Evolutionary conservation across 2,888 invertebrate species (phyloP).

Genomic region (Sphinx pinastri): DNA sequence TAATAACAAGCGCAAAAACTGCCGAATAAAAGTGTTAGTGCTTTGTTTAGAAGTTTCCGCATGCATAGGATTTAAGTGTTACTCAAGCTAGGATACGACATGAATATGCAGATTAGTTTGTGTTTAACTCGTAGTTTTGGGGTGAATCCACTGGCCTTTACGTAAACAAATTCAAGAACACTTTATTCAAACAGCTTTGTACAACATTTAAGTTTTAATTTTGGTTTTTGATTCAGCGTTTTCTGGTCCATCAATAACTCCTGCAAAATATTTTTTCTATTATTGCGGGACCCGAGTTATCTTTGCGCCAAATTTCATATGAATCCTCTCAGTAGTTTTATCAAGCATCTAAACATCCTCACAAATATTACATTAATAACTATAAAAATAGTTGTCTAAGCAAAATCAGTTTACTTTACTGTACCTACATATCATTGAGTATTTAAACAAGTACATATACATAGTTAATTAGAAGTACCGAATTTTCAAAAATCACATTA

Average conservation of each 20-base stretch:
- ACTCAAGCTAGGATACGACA: conserved; percentile 16
- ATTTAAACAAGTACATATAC: too few relatives aligned
- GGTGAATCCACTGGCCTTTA: conserved; percentile 41
- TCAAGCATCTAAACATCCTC: too few relatives aligned
- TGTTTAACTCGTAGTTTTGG: conserved; percentile 25
- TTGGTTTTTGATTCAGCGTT: conserved; percentile 34
- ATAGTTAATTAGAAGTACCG: too few relatives aligned
- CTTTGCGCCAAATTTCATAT: too few relatives aligned
- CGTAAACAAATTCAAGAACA: conserved; percentile 38
- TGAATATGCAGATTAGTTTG: conserved; percentile 27
- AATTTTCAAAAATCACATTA: too few relatives aligned
- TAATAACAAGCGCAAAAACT: conserved; percentile 10
- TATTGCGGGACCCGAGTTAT: too few relatives aligned
- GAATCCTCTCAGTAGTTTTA: too few relatives aligned
- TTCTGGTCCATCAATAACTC: not conserved
- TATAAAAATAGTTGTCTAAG: too few relatives aligned
- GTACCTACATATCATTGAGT: too few relatives aligned
- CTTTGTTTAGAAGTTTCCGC: conserved; percentile 14
- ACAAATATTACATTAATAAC: too few relatives aligned
- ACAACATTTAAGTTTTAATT: conserved; percentile 7
- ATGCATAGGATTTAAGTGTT: conserved; percentile 12
- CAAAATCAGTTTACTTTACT: too few relatives aligned
- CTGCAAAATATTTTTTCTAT: not conserved
- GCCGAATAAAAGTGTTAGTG: conserved; percentile 7
- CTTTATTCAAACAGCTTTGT: conserved; percentile 33